Percentiles rank a stretch among this genome's conserved stretches.
Conservation (phyloP, 2,797 vertebrate genomes). For the Micrastur ruficollis region DNA sequence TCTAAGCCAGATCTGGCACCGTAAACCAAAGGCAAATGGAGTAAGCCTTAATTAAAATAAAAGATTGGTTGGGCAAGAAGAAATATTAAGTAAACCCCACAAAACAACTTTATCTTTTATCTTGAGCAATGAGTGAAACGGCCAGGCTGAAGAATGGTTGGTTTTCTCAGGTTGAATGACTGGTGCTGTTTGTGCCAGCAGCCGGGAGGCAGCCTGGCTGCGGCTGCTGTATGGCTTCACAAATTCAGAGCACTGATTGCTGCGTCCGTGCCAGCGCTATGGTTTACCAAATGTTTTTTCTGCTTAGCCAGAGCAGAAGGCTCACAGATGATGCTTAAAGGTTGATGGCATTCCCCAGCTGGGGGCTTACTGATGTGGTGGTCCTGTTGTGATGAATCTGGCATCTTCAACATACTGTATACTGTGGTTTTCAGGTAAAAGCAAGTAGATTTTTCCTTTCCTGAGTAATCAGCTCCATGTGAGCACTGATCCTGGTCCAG, state of each 20-base stretch:
- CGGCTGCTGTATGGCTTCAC: not conserved
- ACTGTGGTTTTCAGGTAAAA: not conserved
- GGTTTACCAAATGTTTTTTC: not conserved
- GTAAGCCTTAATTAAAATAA: not conserved
- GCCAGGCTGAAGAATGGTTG: not conserved
- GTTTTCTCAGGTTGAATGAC: not conserved
- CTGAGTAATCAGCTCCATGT: not conserved
- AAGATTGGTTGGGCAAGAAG: fast-evolving
- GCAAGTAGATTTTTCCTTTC: not conserved
- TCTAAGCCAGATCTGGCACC: not conserved
- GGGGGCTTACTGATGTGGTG: not conserved
- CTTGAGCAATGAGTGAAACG: not conserved
- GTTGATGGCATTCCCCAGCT: not conserved
- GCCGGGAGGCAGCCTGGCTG: not conserved
- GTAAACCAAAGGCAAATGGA: not conserved
- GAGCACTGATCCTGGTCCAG: not conserved
- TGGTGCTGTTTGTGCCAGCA: not conserved
- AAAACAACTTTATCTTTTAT: not conserved
- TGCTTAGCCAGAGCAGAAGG: not conserved
- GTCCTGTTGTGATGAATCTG: not conserved
- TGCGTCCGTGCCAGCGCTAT: not conserved
- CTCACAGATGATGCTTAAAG: not conserved
- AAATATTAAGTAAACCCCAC: not conserved
- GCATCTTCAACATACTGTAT: not conserved
- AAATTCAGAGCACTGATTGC: not conserved